A percentile compares a stretch with the other conserved stretches of the same genome.
These are phyloP conservation scores for Corapipo altera DNA, from an alignment of 2,113 vertebrate genomes.

Conservation along the genomic window DNA sequence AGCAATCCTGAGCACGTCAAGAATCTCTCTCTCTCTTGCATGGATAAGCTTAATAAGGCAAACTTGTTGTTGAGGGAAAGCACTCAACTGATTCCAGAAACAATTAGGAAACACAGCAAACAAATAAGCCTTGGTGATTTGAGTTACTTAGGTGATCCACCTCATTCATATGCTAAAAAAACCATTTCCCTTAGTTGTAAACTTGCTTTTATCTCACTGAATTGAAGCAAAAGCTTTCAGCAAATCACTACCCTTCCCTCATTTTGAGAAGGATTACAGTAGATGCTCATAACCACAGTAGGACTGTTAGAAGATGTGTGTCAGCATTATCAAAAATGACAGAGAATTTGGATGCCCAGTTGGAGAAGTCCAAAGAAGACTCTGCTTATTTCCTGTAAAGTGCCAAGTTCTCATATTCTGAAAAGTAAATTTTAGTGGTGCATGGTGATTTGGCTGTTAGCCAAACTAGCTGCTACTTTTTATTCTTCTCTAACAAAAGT, in stretches of 20 bases:
- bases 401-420: neutral
- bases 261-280: neutral
- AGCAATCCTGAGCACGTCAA: slow-evolving; percentile 11
- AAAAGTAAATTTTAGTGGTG: neutral
- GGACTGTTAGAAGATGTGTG: neutral
- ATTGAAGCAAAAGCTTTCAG: neutral
- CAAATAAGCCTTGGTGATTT: slow-evolving; percentile 21
- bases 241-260: neutral
- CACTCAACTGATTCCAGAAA: slow-evolving; percentile 37
- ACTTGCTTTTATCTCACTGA: neutral
- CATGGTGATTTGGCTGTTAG: neutral
- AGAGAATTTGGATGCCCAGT: neutral
- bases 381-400: neutral
- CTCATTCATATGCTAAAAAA: neutral
- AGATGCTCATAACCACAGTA: neutral
- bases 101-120: slow-evolving; percentile 46
- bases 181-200: neutral
- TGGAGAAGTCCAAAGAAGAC: neutral
- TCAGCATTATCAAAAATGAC: neutral
- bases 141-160: slow-evolving; percentile 1
- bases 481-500: neutral
- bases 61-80: slow-evolving; percentile 10
- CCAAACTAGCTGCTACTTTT: neutral
- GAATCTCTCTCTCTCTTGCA: neutral
- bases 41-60: slow-evolving; percentile 23